Percentiles rank a stretch among this genome's conserved stretches.
Evolutionary conservation across 2,797 vertebrate species (phyloP).

Genomic region (Notoglanidium macrostoma): DNA sequence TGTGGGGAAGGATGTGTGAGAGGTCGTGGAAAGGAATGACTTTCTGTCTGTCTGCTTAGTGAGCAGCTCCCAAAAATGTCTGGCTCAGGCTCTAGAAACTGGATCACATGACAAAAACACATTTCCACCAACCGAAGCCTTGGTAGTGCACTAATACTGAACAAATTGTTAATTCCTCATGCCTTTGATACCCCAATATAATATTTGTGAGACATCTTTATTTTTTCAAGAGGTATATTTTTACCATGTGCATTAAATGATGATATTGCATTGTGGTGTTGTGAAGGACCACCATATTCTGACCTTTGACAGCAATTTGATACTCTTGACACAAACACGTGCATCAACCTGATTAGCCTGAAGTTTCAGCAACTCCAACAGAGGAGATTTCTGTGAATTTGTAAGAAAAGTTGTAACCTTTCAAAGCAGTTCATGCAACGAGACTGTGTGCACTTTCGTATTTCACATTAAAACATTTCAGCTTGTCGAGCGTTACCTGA

Average conservation of each 20-base stretch:
- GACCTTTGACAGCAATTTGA: neutral
- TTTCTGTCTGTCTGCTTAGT: constrained; percentile 19
- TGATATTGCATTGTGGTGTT: neutral
- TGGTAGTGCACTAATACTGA: neutral
- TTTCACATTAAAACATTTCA: neutral
- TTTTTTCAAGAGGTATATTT: neutral
- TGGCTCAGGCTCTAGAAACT: constrained; percentile 25
- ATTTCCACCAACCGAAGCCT: constrained; percentile 1
- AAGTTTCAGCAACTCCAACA: neutral
- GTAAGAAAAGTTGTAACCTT: neutral
- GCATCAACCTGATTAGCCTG: neutral
- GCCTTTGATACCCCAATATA: neutral
- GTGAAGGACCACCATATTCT: neutral
- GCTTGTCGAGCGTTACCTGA: neutral
- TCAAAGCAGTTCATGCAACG: neutral
- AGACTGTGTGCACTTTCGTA: neutral
- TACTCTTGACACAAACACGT: neutral
- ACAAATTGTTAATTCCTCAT: neutral
- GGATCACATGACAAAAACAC: constrained; percentile 43
- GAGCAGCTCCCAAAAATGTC: constrained; percentile 27
- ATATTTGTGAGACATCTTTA: neutral
- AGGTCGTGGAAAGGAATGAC: constrained; percentile 37
- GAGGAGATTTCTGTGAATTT: neutral
- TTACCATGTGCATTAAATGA: neutral
- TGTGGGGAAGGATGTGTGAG: constrained; percentile 43